Base-by-base conservation (phyloP, 2,113 vertebrate genomes). In the Acanthisitta chloris region DNA sequence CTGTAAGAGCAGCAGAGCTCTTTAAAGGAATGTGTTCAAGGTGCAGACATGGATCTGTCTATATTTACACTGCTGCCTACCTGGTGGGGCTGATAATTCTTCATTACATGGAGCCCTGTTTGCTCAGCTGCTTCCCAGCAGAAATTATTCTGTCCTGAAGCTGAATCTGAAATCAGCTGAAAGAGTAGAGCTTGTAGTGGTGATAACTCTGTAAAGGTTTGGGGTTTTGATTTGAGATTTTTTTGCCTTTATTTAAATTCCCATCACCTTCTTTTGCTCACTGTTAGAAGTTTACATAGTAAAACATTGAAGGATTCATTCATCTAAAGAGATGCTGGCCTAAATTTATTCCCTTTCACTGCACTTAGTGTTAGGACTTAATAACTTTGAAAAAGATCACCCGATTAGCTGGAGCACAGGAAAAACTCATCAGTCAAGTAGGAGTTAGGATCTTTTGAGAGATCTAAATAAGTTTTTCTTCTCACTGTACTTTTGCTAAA, bases 91-190 rank as follows among this genome's bases (percentile, higher is more conserved):
- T 54, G 58, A 70, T 42, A 87, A 82, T 76, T 92, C 84, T 23
- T 73, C 87, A 73, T 90, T 74, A 38, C 38, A 12, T 18, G 2
- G 7, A 40, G 5, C 24, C 33, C 42, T 80, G 78, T 87, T 85
- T 91, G 73, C 89, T 92, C 87, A 93, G 87, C 81, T 92, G 87
- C 93, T 95, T 54, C 93, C 90, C 76, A 90, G 81, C 33, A 90
- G 43, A 78, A 69, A 54, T 36, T 4, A 10, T 71, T 76, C 58
- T 73, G 51, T 73, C 55, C 64, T 59, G 90, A 54, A 81, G 76
- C 72, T 66, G 79, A 83, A 58, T 65, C 15, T 69, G 58, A 88
- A 94, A 88, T 54, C 66, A 65, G 66, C 21, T 21, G 6, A 38
- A 81, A 76, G 31, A 78, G 12, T 3, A 20, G 52, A 89, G 48